These are phyloP conservation scores for Microctenopoma lineatum DNA, from an alignment of 2,797 vertebrate species.

Conservation along the genomic window DNA sequence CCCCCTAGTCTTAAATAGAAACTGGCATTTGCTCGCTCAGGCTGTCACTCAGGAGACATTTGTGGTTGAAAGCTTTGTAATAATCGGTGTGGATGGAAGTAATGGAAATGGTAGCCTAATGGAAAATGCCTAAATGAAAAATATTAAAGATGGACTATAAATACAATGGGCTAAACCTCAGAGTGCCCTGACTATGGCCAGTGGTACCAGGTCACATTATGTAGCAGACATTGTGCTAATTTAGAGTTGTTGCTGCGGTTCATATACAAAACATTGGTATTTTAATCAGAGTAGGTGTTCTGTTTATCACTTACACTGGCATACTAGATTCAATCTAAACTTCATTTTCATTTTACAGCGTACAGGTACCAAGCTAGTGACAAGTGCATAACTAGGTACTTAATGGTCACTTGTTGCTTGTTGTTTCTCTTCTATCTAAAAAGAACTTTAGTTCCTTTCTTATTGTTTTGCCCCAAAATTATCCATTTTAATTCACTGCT, in stretches of 20 bases:
- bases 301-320: neutral
- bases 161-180: slow-evolving; percentile 23
- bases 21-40: slow-evolving; percentile 60
- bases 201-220: neutral
- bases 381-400: no score
- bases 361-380: no score
- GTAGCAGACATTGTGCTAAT: neutral
- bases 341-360: no score
- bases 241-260: slow-evolving; percentile 12
- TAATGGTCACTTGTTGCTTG: neutral
- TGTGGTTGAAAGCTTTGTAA: slow-evolving; percentile 62
- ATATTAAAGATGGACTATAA: slow-evolving; percentile 34
- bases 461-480: no score
- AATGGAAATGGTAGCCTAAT: slow-evolving; percentile 27
- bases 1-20: slow-evolving; percentile 55
- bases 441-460: neutral
- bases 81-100: slow-evolving; percentile 18
- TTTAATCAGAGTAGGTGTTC: neutral
- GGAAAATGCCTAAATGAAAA: slow-evolving; percentile 8
- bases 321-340: no score
- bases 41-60: slow-evolving; percentile 67
- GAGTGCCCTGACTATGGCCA: slow-evolving; percentile 17
- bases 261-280: slow-evolving; percentile 10
- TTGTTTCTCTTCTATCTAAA: no score
- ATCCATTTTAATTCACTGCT: neutral